Conservation (phyloP, 2,113 vertebrate genomes). For the Pseudonaja textilis region DNA sequence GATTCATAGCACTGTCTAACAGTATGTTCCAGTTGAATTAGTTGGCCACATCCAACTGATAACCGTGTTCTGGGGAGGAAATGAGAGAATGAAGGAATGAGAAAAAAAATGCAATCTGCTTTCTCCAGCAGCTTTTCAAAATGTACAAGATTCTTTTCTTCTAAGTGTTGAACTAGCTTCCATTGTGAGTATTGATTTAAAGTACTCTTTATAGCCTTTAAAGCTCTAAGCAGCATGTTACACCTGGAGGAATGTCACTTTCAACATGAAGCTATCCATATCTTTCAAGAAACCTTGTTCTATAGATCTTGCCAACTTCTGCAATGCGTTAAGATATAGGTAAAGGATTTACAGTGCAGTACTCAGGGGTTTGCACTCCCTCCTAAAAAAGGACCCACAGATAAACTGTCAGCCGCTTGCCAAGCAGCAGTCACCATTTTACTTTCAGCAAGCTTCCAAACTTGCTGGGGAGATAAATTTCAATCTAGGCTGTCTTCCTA, state of each 20-base stretch:
- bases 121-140: accelerated
- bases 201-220: background rate
- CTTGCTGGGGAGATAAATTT: background rate
- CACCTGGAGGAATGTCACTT: background rate
- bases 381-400: background rate
- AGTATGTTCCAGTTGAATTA: slow-evolving; percentile 74
- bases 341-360: background rate
- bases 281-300: background rate
- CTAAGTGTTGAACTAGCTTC: background rate
- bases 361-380: background rate
- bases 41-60: slow-evolving; percentile 75
- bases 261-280: background rate
- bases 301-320: background rate
- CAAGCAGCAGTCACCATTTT: background rate
- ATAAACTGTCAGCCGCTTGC: background rate
- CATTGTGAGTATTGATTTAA: background rate
- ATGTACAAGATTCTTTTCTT: background rate
- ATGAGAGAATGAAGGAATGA: background rate
- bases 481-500: background rate
- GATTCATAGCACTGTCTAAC: slow-evolving; percentile 74
- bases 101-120: background rate
- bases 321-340: background rate
- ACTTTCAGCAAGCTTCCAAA: background rate
- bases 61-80: slow-evolving; percentile 77
- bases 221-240: background rate